A percentile compares a stretch with the other conserved stretches of the same genome.
phyloP scores from a whole-genome alignment of 30 jellyfish, hydroid and myxozoan genomes.

The Turritopsis dohrnii region DNA sequence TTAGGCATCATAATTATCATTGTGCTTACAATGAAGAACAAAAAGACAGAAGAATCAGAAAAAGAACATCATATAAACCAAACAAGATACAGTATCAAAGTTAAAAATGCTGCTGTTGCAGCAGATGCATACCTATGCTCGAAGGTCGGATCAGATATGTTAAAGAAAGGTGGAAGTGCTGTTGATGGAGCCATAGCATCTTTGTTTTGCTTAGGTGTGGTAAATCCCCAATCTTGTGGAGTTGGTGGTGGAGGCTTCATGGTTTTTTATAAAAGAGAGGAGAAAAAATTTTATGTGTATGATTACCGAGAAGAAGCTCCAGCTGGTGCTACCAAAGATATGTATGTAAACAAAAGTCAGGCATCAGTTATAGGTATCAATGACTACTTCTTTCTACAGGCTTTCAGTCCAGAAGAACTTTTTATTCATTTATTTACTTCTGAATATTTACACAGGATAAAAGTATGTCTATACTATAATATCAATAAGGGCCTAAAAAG shows the following conservation, averaged over 20 bases:
- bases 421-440: background rate
- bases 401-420: background rate
- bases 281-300: constrained; percentile 50
- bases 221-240: constrained; percentile 77
- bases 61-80: background rate
- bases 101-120: constrained; percentile 10
- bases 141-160: constrained; percentile 54
- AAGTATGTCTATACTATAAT: no score
- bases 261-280: constrained; percentile 58
- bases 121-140: constrained; percentile 10
- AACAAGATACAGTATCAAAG: background rate
- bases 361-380: constrained; percentile 31
- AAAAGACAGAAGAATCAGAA: background rate
- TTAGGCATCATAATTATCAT: background rate
- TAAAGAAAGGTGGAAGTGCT: constrained; percentile 69
- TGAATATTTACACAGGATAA: no score
- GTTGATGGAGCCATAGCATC: constrained; percentile 87
- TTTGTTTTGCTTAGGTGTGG: constrained; percentile 73
- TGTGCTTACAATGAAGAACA: background rate
- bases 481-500: no score
- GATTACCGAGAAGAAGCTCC: constrained; percentile 97
- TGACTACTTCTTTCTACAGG: background rate
- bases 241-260: constrained; percentile 98
- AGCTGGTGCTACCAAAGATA: constrained; percentile 45
- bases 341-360: constrained; percentile 30